Evolutionary conservation across 2,888 invertebrate genomes (phyloP), one percentile per base, ranked within the genome.

Genomic region (Ethmia dodecea): DNA sequence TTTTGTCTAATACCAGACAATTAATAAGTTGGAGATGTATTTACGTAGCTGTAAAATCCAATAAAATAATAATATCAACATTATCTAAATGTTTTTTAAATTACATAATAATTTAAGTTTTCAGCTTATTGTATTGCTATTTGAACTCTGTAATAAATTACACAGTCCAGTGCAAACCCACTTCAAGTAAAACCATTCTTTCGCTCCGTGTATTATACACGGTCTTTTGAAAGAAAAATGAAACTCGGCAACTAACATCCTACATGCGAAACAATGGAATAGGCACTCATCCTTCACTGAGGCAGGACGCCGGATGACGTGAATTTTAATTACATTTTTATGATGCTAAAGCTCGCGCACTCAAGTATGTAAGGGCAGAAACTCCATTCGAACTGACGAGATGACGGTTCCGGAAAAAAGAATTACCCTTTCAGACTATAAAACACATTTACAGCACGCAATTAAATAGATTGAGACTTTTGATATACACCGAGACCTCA

Each of bases 301-400:
- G 55, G 60, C 41, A 38, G 49, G 55, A 56, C 47, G 47, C 44
- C 43, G 70, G 71, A 72, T 67, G 71, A 74, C 66, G 70, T 73
- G 73, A 75, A 76, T 80, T 81, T 81, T 83, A 80, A 83, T 80
- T 80, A 77, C 74, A 78, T 80, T 79, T 80, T 80, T 80, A 77
- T 72, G 74, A 76, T 76, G 76, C 70, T 67, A 68, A 69, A 77
- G 70, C 71, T 62, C 49, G 58, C 62, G 52, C 58, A 60, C 62
- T 75, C 61, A 63, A 77, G 75, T 75, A 76, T 72, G 72, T 78
- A 77, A 72, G 74, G 68, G 67, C 56, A 52, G 24, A 61, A 55
- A 60, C 57, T 59, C 63, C 61, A 71, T 70, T 67, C 52, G 60
- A 62, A 60, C 52, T 54, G 61, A 54, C 52, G 60, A 62, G 60